Evolutionary conservation across 2,797 vertebrate genomes (phyloP), one percentile per base, ranked within the genome.

Genomic region (Melanotaenia trifasciata): DNA sequence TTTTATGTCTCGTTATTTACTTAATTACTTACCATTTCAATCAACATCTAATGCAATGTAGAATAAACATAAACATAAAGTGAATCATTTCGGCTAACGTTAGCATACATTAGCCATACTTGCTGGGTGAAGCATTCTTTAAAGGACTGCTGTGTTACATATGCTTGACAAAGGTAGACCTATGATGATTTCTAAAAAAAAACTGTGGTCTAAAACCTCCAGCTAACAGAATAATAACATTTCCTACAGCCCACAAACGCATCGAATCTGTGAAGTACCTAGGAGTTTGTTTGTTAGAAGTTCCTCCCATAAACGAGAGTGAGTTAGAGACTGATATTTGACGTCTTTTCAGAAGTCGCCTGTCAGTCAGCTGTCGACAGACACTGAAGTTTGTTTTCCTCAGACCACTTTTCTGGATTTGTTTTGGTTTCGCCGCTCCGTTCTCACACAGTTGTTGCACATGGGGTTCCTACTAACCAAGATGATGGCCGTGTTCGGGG

Each of bases 381-480:
- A 68, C 9, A 68, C 50, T 30, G 32, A 79, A 59, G 66, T 58
- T 4, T 14, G 18, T 24, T 50, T 35, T 11, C 38, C 18, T 0
- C 20, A 4, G 20, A 3, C 28, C 32, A 20, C 0, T 14, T 43
- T 0, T 26, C 18, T 33, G 53, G 61, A 68, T 54, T 30, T 35
- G 0, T 56, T 70, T 51, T 8, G 6, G 61, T 0, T n/a, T 51
- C 6, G 24, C 33, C 43, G 7, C 36, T 28, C 28, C 50, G 0
- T 33, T 6, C 18, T 56, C 64, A 60, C 54, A 66, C 71, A 70
- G 68, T 30, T 79, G 72, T 76, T 76, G 65, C 61, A 75, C 38
- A 95, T 96, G 95, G 95, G 94, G 0, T 88, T 93, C 18, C 74
- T 96, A 32, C 90, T 95, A 62, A 87, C 93, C 28, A 95, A 94